phyloP scores from a whole-genome alignment of 2,888 invertebrate genomes.

The Timandra comae region DNA sequence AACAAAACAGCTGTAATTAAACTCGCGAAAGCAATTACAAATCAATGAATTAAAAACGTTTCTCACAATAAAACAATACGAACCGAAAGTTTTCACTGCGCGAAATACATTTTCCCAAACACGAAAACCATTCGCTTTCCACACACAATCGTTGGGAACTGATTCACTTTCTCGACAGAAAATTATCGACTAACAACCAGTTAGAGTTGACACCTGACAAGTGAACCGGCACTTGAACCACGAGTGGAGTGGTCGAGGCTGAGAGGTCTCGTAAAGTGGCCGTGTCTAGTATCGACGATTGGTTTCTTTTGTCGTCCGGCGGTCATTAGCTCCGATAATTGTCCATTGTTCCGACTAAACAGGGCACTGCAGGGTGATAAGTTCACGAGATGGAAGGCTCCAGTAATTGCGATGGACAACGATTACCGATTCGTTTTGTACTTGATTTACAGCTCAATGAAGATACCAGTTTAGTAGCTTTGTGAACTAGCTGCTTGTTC shows the following conservation, averaged over 20 bases:
- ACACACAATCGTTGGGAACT: slow-evolving; percentile 51
- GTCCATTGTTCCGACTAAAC: slow-evolving; percentile 35
- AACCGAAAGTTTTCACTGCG: slow-evolving; percentile 43
- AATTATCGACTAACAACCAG: slow-evolving; percentile 31
- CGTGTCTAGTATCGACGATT: slow-evolving; percentile 32
- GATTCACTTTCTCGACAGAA: slow-evolving; percentile 50
- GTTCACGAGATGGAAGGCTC: slow-evolving; percentile 19
- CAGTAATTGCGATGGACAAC: not conserved
- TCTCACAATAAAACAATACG: slow-evolving; percentile 23
- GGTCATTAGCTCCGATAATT: slow-evolving; percentile 37
- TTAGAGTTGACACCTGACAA: slow-evolving; percentile 18
- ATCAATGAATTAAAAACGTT: slow-evolving; percentile 1
- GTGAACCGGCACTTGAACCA: slow-evolving; percentile 1
- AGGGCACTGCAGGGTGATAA: slow-evolving; percentile 27
- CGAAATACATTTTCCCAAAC: slow-evolving; percentile 45
- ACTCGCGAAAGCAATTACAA: slow-evolving; percentile 1
- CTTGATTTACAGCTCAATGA: slow-evolving; percentile 4
- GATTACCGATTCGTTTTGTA: slow-evolving; percentile 5
- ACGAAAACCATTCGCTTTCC: slow-evolving; percentile 43
- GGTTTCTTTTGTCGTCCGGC: slow-evolving; percentile 42
- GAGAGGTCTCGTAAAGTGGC: slow-evolving; percentile 9
- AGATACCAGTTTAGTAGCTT: not conserved
- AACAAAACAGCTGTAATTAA: too few relatives aligned
- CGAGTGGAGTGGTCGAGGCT: not conserved
- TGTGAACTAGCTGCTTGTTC: not conserved